These are phyloP conservation scores for Benthosema pterotum DNA, from an alignment of 2,797 vertebrate species.

Conservation along the genomic window DNA sequence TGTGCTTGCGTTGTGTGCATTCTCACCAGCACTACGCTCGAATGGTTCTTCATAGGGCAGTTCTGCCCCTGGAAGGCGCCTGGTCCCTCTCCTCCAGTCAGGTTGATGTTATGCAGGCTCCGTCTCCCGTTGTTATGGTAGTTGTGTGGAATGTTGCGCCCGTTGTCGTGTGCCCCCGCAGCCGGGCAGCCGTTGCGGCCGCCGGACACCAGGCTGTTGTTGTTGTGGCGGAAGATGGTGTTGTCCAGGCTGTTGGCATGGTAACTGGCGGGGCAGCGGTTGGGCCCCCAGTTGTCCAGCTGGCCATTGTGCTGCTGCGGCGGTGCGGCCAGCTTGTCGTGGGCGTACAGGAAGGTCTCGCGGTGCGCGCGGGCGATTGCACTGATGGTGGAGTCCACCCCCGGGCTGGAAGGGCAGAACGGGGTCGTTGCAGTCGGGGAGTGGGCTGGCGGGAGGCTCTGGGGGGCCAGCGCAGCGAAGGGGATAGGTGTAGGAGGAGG, in stretches of 20 bases:
- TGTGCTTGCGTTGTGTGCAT: too few relatives aligned
- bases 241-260: slow-evolving; percentile 63
- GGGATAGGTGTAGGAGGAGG: slow-evolving; percentile 5
- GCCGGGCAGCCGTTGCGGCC: slow-evolving; percentile 34
- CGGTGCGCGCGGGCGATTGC: slow-evolving; percentile 87
- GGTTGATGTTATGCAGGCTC: slow-evolving; percentile 66
- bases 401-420: slow-evolving; percentile 81
- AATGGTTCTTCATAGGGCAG: slow-evolving; percentile 75
- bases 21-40: slow-evolving; percentile 85
- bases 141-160: slow-evolving; percentile 1
- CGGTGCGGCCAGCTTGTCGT: slow-evolving; percentile 81
- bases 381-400: slow-evolving; percentile 84
- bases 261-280: slow-evolving; percentile 71
- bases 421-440: slow-evolving; percentile 70
- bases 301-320: slow-evolving; percentile 21
- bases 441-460: slow-evolving; percentile 67
- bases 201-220: slow-evolving; percentile 50
- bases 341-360: slow-evolving; percentile 90
- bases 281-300: slow-evolving; percentile 72
- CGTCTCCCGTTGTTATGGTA: slow-evolving; percentile 72
- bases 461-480: slow-evolving; percentile 37
- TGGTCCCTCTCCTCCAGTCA: slow-evolving; percentile 34
- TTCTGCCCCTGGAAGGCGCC: slow-evolving; percentile 64
- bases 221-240: slow-evolving; percentile 75
- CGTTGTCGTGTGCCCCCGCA: slow-evolving; percentile 22